Evolutionary conservation across 2,797 vertebrate species (phyloP).

Genomic region (Triplophysa bombifrons): DNA sequence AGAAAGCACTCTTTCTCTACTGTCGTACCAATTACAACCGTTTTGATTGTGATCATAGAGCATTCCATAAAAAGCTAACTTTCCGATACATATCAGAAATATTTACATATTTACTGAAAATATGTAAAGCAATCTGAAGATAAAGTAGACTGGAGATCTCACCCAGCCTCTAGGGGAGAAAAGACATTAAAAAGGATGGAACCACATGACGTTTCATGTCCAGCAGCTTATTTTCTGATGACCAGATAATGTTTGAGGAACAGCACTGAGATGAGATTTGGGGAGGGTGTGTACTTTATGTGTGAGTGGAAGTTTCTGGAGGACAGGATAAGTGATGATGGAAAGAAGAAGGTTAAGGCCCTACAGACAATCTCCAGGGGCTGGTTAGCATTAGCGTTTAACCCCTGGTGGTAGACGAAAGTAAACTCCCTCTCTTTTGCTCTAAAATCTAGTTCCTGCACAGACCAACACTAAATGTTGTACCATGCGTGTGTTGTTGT

Average conservation of each 20-base stretch:
- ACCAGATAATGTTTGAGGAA: conserved; percentile 18
- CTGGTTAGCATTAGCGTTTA: too few relatives aligned
- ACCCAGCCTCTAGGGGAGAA: conserved; percentile 32
- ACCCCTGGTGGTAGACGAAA: too few relatives aligned
- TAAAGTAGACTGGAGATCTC: conserved; percentile 14
- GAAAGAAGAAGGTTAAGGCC: neutral
- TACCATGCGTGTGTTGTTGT: conserved; percentile 13
- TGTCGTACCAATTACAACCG: neutral
- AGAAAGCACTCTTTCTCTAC: neutral
- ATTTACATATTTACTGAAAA: neutral
- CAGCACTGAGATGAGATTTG: conserved; percentile 6
- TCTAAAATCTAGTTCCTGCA: too few relatives aligned
- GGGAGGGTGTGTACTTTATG: conserved; percentile 6
- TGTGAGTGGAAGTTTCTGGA: conserved; percentile 25
- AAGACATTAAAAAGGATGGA: conserved; percentile 1
- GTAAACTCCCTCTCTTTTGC: too few relatives aligned
- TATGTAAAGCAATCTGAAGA: conserved; percentile 12
- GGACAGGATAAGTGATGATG: conserved; percentile 22
- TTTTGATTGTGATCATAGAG: neutral
- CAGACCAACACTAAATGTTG: neutral
- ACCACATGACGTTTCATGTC: conserved; percentile 9
- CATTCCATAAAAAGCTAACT: neutral
- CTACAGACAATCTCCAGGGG: conserved; percentile 10
- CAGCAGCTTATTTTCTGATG: conserved; percentile 27
- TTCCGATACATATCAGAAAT: neutral